Conservation (phyloP, 2,113 vertebrate species). For the Labeo catla region DNA sequence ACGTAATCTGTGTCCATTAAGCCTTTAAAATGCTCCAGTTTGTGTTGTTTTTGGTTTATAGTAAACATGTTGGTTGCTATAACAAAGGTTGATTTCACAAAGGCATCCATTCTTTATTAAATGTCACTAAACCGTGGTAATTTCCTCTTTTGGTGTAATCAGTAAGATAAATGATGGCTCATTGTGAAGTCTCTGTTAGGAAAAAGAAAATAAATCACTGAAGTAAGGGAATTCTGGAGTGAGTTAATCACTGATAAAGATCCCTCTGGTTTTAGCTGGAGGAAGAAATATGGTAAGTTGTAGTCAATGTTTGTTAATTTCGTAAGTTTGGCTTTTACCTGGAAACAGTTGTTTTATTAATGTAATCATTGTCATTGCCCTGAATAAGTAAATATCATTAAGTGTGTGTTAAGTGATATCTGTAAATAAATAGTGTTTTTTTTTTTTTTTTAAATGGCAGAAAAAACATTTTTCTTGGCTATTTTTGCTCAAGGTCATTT, state of each 20-base stretch:
- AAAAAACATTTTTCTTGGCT: not conserved
- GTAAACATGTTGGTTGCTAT: not conserved
- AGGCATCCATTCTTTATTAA: constrained; percentile 24
- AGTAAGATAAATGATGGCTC: constrained; percentile 40
- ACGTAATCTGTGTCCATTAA: constrained; percentile 15
- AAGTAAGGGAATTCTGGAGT: constrained; percentile 39
- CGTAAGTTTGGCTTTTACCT: not conserved
- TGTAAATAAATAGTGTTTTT: not conserved
- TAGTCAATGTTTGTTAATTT: constrained; percentile 31
- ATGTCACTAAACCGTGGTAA: constrained; percentile 29
- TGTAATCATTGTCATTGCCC: not conserved
- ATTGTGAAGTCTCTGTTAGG: constrained; percentile 35
- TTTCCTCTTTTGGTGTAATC: constrained; percentile 52
- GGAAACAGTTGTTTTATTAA: not conserved
- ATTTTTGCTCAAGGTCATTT: constrained; percentile 1
- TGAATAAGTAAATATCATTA: not conserved
- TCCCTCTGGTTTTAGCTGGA: constrained; percentile 19
- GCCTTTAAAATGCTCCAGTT: not conserved
- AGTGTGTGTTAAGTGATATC: not conserved
- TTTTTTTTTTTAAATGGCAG: too few relatives aligned
- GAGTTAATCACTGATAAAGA: constrained; percentile 53
- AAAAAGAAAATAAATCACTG: constrained; percentile 46
- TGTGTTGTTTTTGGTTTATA: not conserved
- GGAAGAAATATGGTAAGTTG: constrained; percentile 12
- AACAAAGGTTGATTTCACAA: not conserved